phyloP scores from a whole-genome alignment of 2,113 vertebrate species.

The Mesitornis unicolor region DNA sequence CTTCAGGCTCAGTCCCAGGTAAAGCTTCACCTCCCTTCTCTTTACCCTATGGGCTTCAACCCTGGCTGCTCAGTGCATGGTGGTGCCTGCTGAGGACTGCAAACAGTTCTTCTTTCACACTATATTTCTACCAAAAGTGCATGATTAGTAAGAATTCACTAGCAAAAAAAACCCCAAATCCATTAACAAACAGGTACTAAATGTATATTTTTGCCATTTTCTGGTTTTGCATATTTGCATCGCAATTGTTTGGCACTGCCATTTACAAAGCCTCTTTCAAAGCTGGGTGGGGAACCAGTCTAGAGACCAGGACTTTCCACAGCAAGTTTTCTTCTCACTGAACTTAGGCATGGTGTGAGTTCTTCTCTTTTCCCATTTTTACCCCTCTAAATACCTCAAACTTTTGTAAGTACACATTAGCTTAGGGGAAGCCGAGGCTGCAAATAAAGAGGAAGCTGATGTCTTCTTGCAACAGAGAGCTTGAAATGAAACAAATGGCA shows the following conservation, averaged over 20 bases:
- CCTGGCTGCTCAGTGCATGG: neutral
- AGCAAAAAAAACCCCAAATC: neutral
- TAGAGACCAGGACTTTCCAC: neutral
- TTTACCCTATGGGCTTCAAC: rapidly evolving
- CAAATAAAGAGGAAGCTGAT: neutral
- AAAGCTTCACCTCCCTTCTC: neutral
- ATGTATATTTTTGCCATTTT: neutral
- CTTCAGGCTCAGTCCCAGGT: conserved; percentile 83
- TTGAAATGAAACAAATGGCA: neutral
- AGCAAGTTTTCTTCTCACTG: neutral
- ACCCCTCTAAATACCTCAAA: neutral
- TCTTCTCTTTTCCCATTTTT: neutral
- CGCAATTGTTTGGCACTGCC: neutral
- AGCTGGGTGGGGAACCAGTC: neutral
- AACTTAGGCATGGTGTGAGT: rapidly evolving
- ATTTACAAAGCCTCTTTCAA: neutral
- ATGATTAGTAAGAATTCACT: rapidly evolving
- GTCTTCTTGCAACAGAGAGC: neutral
- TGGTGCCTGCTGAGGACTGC: neutral
- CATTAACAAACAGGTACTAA: neutral
- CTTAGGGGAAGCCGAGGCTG: neutral
- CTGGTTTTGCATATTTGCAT: neutral
- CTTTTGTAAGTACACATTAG: neutral
- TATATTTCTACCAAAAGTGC: neutral
- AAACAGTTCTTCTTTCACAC: neutral